A percentile compares a stretch with the other conserved stretches of the same genome.
Evolutionary conservation across 1,140 invertebrate genomes (phyloP).

Genomic region (Sycobia sp.): DNA sequence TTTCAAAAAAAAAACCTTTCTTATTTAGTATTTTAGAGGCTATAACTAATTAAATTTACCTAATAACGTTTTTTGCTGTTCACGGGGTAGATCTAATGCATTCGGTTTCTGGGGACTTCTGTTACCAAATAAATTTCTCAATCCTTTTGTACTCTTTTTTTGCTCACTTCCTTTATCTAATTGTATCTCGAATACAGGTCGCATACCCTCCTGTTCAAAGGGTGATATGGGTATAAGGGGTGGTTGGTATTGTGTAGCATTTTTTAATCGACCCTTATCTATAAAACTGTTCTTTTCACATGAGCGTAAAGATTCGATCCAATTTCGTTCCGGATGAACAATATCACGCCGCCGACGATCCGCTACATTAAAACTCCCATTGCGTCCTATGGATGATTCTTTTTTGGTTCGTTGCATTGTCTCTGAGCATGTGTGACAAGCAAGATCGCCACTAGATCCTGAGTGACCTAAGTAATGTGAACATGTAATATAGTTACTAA

Average conservation of each 20-base stretch:
- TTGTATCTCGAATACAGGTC: conserved; percentile 65
- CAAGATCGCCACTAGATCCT: conserved; percentile 47
- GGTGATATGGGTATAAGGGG: conserved; percentile 48
- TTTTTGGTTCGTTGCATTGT: conserved; percentile 45
- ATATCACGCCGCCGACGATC: conserved; percentile 38
- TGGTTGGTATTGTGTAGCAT: conserved; percentile 66
- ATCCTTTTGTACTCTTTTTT: conserved; percentile 49
- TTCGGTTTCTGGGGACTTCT: conserved; percentile 49
- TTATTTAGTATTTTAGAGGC: no score
- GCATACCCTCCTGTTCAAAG: conserved; percentile 52
- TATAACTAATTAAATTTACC: conserved; percentile 36
- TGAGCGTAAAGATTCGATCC: conserved; percentile 61
- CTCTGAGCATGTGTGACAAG: conserved; percentile 40
- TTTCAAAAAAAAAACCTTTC: no score
- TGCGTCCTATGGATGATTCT: conserved; percentile 44
- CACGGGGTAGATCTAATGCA: conserved; percentile 46
- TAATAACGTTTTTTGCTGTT: conserved; percentile 50
- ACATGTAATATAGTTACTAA: conserved; percentile 6
- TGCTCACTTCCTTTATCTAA: conserved; percentile 59
- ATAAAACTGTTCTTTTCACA: conserved; percentile 45
- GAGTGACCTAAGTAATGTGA: conserved; percentile 40
- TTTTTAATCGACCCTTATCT: conserved; percentile 61
- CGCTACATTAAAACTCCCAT: conserved; percentile 52
- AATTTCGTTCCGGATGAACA: conserved; percentile 55
- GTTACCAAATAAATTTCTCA: conserved; percentile 58